These are phyloP conservation scores for Rhogogaster chlorosoma DNA, from an alignment of 2,888 invertebrate genomes.

Conservation along the genomic window DNA sequence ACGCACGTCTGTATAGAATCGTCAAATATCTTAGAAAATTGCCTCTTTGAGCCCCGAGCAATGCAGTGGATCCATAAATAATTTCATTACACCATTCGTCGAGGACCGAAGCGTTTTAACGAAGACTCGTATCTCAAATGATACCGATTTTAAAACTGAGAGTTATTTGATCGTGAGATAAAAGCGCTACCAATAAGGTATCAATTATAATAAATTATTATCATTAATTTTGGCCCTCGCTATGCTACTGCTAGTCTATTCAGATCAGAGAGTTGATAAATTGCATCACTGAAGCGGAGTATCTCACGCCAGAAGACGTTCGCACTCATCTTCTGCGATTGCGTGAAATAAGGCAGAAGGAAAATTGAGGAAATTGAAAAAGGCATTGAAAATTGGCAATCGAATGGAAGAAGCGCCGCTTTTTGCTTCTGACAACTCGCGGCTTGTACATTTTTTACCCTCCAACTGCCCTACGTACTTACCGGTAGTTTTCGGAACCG, in stretches of 20 bases:
- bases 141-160: background rate
- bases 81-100: background rate
- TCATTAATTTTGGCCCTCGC: background rate
- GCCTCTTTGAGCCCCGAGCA: background rate
- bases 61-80: background rate
- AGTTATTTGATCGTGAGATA: slow-evolving; percentile 8
- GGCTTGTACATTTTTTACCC: background rate
- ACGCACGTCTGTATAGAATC: background rate
- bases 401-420: background rate
- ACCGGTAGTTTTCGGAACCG: background rate
- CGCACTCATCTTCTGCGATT: background rate
- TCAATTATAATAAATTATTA: slow-evolving; percentile 1
- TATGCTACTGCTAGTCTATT: background rate
- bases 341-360: background rate
- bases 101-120: slow-evolving; percentile 6
- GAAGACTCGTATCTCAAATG: background rate
- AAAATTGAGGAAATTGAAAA: slow-evolving; percentile 4
- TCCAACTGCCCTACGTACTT: slow-evolving; percentile 14
- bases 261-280: background rate
- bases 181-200: background rate
- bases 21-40: background rate
- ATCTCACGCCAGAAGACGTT: background rate
- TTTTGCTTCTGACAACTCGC: background rate
- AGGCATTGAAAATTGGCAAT: background rate
- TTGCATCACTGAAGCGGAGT: background rate